A percentile compares a stretch with the other conserved stretches of the same genome.
phyloP scores from a whole-genome alignment of 2,113 vertebrate species.

The Carlito syrichta region DNA sequence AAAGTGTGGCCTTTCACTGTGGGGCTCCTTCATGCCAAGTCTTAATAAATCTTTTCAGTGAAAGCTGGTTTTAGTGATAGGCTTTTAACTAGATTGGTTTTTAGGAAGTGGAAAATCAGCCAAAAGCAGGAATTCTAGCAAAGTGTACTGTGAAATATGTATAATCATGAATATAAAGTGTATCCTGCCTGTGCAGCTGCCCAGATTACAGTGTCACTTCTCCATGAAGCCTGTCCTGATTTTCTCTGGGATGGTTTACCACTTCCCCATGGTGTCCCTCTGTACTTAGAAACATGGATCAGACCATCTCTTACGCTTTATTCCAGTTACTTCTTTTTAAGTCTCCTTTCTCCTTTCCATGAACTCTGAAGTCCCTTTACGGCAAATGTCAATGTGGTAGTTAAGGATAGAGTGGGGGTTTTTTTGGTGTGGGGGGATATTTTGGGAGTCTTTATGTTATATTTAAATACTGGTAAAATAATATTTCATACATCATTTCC shows the following conservation, averaged over 20 bases:
- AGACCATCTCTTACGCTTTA: neutral
- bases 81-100: neutral
- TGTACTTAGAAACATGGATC: neutral
- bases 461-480: neutral
- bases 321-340: neutral
- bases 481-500: neutral
- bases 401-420: neutral
- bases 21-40: neutral
- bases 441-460: neutral
- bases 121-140: neutral
- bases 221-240: neutral
- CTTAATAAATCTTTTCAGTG: constrained; percentile 17
- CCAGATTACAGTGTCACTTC: neutral
- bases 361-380: neutral
- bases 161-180: neutral
- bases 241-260: neutral
- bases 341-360: neutral
- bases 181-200: neutral
- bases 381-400: neutral
- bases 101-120: neutral
- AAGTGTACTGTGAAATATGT: neutral
- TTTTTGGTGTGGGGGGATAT: neutral
- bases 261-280: neutral
- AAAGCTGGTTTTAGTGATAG: neutral
- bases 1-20: neutral